These are phyloP conservation scores for Dugesia japonica DNA, from an alignment of 2,888 invertebrate species.

Conservation along the genomic window DNA sequence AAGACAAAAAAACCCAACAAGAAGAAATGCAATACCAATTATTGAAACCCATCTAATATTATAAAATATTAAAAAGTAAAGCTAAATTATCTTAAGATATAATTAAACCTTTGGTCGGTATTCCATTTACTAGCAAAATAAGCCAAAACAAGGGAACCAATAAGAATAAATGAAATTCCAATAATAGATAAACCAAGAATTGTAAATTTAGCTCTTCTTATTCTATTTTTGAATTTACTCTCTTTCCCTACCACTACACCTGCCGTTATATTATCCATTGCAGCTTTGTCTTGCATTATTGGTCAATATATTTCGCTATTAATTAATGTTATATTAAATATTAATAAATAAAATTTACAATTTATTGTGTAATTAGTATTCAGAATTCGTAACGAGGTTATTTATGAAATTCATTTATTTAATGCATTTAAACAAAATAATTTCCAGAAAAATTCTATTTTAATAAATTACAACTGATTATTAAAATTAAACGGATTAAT, in stretches of 20 bases:
- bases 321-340: too few relatives aligned
- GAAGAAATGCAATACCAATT: background rate
- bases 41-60: background rate
- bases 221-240: background rate
- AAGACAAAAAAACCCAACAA: background rate
- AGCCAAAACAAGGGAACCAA: background rate
- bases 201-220: background rate
- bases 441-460: too few relatives aligned
- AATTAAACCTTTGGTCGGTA: background rate
- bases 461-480: too few relatives aligned
- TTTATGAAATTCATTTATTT: too few relatives aligned
- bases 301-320: too few relatives aligned
- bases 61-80: too few relatives aligned
- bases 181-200: background rate
- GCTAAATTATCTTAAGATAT: too few relatives aligned
- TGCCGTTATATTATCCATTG: background rate
- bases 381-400: too few relatives aligned
- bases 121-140: background rate
- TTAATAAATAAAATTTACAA: too few relatives aligned
- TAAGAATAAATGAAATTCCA: background rate
- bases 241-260: background rate
- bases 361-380: too few relatives aligned
- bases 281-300: background rate
- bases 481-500: too few relatives aligned
- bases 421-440: too few relatives aligned